Percentiles rank a stretch among this genome's conserved stretches.
Conservation (phyloP, 92 coral and sea anemone genomes). For the Blastomussa wellsi region DNA sequence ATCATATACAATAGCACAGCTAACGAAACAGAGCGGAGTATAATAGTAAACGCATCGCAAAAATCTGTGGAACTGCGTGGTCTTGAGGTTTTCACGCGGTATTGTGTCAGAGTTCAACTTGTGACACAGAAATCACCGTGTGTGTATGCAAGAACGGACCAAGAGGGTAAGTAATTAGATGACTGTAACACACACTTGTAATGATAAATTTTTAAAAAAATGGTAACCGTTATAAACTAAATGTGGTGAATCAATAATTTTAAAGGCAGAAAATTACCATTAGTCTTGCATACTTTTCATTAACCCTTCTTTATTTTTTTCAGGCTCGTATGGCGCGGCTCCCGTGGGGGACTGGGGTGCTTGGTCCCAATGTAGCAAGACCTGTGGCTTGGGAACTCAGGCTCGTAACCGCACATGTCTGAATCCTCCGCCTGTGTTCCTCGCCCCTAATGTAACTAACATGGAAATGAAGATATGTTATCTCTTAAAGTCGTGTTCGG, state of each 20-base stretch:
- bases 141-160: slow-evolving; percentile 13
- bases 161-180: slow-evolving; percentile 4
- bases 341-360: slow-evolving; percentile 19
- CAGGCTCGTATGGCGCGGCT: slow-evolving; percentile 13
- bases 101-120: slow-evolving; percentile 16
- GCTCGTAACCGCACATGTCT: slow-evolving; percentile 16
- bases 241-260: no score
- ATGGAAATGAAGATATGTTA: slow-evolving; percentile 22
- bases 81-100: slow-evolving; percentile 3
- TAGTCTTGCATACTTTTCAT: no score
- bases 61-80: slow-evolving; percentile 2
- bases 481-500: slow-evolving; percentile 4
- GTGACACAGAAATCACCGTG: background rate
- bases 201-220: no score
- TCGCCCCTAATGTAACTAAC: background rate
- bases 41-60: background rate
- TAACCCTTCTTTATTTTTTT: background rate
- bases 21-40: background rate
- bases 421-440: slow-evolving; percentile 11
- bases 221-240: no score
- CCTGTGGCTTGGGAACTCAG: slow-evolving; percentile 26
- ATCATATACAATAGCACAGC: background rate
- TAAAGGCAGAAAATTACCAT: no score
- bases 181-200: background rate
- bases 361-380: slow-evolving; percentile 35